These are phyloP conservation scores for Hirtodrosophila histrioides DNA, from an alignment of 2,888 invertebrate species.

Conservation along the genomic window DNA sequence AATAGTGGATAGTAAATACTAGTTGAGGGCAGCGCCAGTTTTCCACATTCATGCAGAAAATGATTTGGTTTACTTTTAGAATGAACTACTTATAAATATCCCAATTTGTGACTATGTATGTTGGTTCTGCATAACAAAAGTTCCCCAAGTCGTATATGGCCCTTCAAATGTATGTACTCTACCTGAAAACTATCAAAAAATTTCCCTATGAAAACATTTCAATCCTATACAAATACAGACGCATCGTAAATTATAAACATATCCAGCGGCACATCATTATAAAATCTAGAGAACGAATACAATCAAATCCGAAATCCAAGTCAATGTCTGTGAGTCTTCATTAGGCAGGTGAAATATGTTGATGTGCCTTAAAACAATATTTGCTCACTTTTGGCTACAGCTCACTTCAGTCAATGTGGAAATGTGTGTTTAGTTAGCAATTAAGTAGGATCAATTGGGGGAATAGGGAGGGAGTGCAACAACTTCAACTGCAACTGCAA, in stretches of 20 bases:
- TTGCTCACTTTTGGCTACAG: constrained; percentile 54
- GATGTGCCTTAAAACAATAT: constrained; percentile 76
- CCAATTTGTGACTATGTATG: too few species aligned
- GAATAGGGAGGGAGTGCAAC: not conserved
- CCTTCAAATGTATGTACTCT: constrained; percentile 32
- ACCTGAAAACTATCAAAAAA: constrained; percentile 32
- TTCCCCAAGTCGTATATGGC: not conserved
- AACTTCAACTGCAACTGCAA: constrained; percentile 22
- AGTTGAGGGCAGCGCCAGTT: too few species aligned
- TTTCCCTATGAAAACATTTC: constrained; percentile 17
- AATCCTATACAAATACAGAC: not conserved
- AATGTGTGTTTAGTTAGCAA: constrained; percentile 72
- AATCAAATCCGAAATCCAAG: constrained; percentile 21
- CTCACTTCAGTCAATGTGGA: constrained; percentile 31
- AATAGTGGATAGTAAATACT: too few species aligned
- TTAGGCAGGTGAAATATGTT: constrained; percentile 69
- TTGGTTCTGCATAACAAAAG: not conserved
- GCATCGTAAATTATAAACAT: constrained; percentile 77
- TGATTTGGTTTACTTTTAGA: too few species aligned
- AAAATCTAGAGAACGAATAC: constrained; percentile 49
- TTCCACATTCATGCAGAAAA: too few species aligned
- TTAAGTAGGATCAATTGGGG: constrained; percentile 45
- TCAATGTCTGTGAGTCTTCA: constrained; percentile 42
- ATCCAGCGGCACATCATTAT: constrained; percentile 69
- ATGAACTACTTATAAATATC: too few species aligned